Evolutionary conservation across 1,140 invertebrate genomes (phyloP), one percentile per base, ranked within the genome.

Genomic region (Solen grandis): DNA sequence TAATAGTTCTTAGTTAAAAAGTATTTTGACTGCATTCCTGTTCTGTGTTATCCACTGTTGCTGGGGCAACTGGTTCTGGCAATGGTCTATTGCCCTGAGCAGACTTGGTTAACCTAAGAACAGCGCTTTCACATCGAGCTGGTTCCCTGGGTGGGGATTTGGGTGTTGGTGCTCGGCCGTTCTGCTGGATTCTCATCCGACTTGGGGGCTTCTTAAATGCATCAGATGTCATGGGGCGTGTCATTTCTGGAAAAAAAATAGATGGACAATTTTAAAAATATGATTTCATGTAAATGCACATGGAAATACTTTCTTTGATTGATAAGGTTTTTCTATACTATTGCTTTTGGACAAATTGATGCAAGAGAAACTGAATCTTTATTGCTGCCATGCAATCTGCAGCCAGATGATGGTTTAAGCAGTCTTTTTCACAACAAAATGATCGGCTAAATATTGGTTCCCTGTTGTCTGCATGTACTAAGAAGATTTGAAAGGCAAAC

Each of bases 191-290:
- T 60, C 66, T 50, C n/a, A 46, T 41, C 13, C 68, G 77, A 0
- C 36, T 50, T 13, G 66, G 50, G 38, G 77, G 25, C 46, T 63
- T 80, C 63, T 46, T 80, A 72, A 80, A 80, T 72, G 77, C 77
- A 31, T 80, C 66, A 22, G 57, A 72, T 41, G 77, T 80, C 35
- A 57, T 57, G 41, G 77, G 77, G 0, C 63, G 63, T 19, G 54
- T 50, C 13, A 14, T 63, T 16, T 72, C 77, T 80, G 36, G 52
- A 78, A 78, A n/a, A n/a, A 31, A n/a, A n/a, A n/a, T n/a, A n/a
- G 13, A 50, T 69, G 29, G n/a, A 8, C 13, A 14, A n/a, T 46
- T 27, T 22, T 52, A 46, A 52, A 31, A 69, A 69, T 46, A 13
- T 33, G 31, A 22, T 22, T 50, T n/a, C n/a, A n/a, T n/a, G n/a